phyloP scores from a whole-genome alignment of 2,888 invertebrate genomes.

The Amphimallon solstitiale region DNA sequence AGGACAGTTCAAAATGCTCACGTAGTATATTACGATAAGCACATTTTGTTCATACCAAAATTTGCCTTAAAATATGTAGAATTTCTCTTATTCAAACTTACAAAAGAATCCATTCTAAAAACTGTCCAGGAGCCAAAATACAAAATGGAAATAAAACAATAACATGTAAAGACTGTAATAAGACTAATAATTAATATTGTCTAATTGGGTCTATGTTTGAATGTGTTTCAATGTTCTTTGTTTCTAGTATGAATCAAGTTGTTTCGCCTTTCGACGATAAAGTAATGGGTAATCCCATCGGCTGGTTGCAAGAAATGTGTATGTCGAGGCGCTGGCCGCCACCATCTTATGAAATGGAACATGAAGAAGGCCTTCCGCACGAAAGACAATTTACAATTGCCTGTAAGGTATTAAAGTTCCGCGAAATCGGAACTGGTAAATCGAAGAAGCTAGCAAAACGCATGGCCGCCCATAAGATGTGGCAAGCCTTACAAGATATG shows the following conservation, averaged over 20 bases:
- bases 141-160: too few relatives aligned
- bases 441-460: constrained; percentile 97
- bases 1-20: too few relatives aligned
- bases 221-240: too few relatives aligned
- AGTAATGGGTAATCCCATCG: constrained; percentile 92
- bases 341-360: constrained; percentile 90
- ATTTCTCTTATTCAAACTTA: too few relatives aligned
- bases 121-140: too few relatives aligned
- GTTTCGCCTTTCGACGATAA: constrained; percentile 79
- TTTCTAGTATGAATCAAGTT: constrained; percentile 61
- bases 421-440: constrained; percentile 88
- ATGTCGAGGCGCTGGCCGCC: constrained; percentile 97
- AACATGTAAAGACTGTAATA: too few relatives aligned
- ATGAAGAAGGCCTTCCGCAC: constrained; percentile 90
- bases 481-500: constrained; percentile 82
- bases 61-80: too few relatives aligned
- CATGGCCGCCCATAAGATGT: constrained; percentile 96
- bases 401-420: constrained; percentile 86
- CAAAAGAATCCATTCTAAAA: too few relatives aligned
- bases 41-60: too few relatives aligned
- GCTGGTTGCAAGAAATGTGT: constrained; percentile 94
- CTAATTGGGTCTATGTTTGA: too few relatives aligned
- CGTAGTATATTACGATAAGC: too few relatives aligned
- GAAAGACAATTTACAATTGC: constrained; percentile 94
- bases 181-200: too few relatives aligned